Conservation (phyloP, 2,888 invertebrate genomes). For the Liposcelis brunnea region DNA sequence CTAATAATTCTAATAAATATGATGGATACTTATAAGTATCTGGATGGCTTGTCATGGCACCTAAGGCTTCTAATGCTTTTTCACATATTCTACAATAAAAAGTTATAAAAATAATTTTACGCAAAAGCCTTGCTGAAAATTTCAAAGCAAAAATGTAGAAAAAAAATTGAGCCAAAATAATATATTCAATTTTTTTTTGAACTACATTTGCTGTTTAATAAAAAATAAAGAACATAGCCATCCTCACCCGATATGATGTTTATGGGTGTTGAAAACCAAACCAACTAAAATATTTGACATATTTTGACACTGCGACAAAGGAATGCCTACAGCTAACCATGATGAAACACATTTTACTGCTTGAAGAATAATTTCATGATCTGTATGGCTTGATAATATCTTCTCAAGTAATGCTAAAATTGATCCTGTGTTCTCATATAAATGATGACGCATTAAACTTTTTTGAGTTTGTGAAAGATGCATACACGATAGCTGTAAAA, state of each 20-base stretch:
- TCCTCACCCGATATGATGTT: conserved; percentile 16
- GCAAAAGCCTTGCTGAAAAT: not conserved
- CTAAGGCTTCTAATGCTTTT: conserved; percentile 39
- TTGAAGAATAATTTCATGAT: conserved; percentile 31
- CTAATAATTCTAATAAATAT: conserved; percentile 1
- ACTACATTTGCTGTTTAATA: conserved; percentile 19
- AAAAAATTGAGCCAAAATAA: conserved; percentile 27
- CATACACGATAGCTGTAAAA: conserved; percentile 29
- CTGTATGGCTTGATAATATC: conserved; percentile 14
- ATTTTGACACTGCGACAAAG: conserved; percentile 18
- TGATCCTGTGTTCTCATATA: conserved; percentile 24
- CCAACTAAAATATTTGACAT: conserved; percentile 19
- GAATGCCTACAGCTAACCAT: conserved; percentile 42
- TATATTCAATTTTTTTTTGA: conserved; percentile 28
- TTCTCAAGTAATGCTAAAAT: conserved; percentile 25
- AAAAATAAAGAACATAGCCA: conserved; percentile 3
- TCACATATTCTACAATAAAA: conserved; percentile 39
- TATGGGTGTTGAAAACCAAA: conserved; percentile 16
- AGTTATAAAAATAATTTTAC: conserved; percentile 25
- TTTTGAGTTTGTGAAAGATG: conserved; percentile 26
- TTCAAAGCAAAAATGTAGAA: not conserved
- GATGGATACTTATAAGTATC: conserved; percentile 40
- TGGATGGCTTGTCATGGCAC: conserved; percentile 39
- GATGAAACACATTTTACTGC: conserved; percentile 37
- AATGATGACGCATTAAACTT: conserved; percentile 25